Evolutionary conservation across 2,888 invertebrate genomes (phyloP).

Genomic region (Ptycholaimellus sp.): DNA sequence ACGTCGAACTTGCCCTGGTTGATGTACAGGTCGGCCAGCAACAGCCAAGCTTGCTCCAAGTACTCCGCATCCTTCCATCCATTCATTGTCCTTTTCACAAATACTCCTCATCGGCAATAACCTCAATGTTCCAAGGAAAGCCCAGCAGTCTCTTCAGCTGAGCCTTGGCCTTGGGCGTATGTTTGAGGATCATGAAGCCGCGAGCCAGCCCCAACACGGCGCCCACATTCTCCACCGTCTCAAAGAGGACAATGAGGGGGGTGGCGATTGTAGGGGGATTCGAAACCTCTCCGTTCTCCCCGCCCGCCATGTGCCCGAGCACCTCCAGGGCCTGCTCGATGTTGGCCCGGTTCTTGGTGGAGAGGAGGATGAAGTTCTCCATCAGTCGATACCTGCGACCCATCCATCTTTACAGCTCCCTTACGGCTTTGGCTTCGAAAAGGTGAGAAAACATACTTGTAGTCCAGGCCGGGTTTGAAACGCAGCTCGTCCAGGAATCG

Average conservation of each 20-base stretch:
- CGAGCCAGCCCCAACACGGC: constrained; percentile 59
- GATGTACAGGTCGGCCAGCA: constrained; percentile 67
- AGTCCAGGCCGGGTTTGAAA: constrained; percentile 13
- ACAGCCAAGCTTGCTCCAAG: constrained; percentile 63
- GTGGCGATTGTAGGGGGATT: background rate
- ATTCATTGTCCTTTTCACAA: constrained; percentile 53
- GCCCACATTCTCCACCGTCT: constrained; percentile 39
- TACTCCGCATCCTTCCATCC: constrained; percentile 88
- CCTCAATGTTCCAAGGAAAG: constrained; percentile 55
- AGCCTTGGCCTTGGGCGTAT: constrained; percentile 66
- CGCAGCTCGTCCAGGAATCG: constrained; percentile 33
- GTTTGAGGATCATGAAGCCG: constrained; percentile 63
- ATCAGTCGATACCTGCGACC: constrained; percentile 34
- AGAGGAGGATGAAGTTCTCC: constrained; percentile 53
- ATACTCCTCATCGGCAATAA: too few relatives aligned
- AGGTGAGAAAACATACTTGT: too few relatives aligned
- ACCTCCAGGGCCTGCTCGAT: constrained; percentile 61
- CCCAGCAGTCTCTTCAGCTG: constrained; percentile 65
- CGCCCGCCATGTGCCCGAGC: constrained; percentile 43
- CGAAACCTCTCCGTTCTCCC: constrained; percentile 15
- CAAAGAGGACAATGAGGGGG: background rate
- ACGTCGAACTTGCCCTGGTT: constrained; percentile 57
- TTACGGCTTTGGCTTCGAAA: too few relatives aligned
- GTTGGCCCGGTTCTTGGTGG: constrained; percentile 54
- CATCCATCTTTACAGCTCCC: too few relatives aligned